Conservation (phyloP, 2,113 vertebrate species). For the Tetrax tetrax region DNA sequence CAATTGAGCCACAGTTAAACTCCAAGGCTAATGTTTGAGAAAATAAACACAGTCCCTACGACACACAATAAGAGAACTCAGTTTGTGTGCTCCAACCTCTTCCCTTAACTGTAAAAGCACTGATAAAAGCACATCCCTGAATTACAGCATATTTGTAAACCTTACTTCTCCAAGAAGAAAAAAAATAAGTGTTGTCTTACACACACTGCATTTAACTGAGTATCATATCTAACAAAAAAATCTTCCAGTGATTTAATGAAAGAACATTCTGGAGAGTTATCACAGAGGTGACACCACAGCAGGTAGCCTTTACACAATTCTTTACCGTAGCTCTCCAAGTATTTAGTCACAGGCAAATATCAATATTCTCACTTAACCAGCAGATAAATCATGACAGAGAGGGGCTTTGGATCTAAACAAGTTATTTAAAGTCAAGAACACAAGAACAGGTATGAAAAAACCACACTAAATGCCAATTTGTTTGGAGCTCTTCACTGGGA, state of each 20-base stretch:
- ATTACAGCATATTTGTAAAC: background rate
- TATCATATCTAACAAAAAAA: background rate
- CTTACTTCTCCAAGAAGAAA: background rate
- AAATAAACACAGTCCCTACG: background rate
- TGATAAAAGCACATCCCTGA: background rate
- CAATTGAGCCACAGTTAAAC: background rate
- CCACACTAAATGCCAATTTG: background rate
- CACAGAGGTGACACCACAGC: background rate
- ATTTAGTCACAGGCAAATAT: background rate
- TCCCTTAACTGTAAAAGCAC: background rate
- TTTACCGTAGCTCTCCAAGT: background rate
- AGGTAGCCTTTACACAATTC: background rate
- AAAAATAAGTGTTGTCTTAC: background rate
- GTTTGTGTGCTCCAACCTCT: background rate
- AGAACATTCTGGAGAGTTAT: background rate
- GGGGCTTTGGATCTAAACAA: background rate
- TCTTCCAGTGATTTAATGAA: background rate
- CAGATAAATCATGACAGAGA: background rate
- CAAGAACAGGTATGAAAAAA: background rate
- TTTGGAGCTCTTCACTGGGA: background rate
- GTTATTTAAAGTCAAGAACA: background rate
- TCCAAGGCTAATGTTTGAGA: background rate
- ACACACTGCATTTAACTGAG: accelerated
- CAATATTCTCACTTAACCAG: background rate
- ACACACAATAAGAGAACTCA: background rate